Conservation (phyloP, 35 echinoderm and acorn worm genomes). For the Patiria miniata region DNA sequence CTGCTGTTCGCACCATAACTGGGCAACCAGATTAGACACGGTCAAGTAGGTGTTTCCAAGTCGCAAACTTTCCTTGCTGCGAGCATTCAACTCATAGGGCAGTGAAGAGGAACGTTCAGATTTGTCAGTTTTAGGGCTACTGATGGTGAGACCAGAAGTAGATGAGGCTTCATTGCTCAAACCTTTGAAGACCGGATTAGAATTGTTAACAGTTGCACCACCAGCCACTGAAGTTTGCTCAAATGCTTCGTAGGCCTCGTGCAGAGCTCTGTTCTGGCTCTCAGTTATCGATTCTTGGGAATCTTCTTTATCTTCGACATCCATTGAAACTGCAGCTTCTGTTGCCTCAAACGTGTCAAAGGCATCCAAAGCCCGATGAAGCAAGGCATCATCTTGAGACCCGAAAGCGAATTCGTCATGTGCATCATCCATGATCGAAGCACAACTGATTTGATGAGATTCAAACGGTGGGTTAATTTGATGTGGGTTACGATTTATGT, state of each 20-base stretch:
- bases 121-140: too few species aligned
- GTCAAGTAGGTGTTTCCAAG: constrained; percentile 18
- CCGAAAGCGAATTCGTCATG: not conserved
- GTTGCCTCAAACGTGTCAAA: not conserved
- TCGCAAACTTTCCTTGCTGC: too few species aligned
- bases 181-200: too few species aligned
- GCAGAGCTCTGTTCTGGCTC: not conserved
- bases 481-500: too few species aligned
- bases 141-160: too few species aligned
- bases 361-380: not conserved
- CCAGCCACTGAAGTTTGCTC: not conserved
- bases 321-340: not conserved
- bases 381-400: constrained; percentile 7
- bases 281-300: not conserved
- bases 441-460: too few species aligned
- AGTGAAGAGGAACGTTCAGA: too few species aligned
- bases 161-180: too few species aligned
- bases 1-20: constrained; percentile 77
- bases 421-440: not conserved
- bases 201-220: too few species aligned
- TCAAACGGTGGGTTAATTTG: too few species aligned
- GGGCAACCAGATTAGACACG: constrained; percentile 69
- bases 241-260: not conserved
- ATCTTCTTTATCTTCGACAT: not conserved
- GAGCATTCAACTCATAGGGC: too few species aligned